A percentile compares a stretch with the other conserved stretches of the same genome.
Evolutionary conservation across 1,140 invertebrate genomes (phyloP).

Genomic region (Panulirus ornatus): DNA sequence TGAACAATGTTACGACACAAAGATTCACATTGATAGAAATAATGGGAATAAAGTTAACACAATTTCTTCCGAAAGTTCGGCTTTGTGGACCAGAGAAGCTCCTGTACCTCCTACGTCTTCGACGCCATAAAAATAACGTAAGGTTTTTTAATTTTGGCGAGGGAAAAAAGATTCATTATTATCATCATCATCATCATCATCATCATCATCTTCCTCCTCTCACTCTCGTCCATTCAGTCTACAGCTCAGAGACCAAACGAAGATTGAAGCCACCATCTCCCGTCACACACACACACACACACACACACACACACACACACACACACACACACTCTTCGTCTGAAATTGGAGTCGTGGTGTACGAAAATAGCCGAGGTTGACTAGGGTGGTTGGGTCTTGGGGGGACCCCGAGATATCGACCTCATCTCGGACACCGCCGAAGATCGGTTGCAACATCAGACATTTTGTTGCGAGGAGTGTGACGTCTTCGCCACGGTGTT

Average conservation of each 20-base stretch:
- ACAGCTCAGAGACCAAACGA: background rate
- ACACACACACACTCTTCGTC: background rate
- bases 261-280: background rate
- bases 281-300: background rate
- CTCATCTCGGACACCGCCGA: background rate
- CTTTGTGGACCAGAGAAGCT: conserved; percentile 1
- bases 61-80: conserved; percentile 1
- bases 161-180: background rate
- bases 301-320: background rate
- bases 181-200: background rate
- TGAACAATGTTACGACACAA: conserved; percentile 51
- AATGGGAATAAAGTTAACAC: conserved; percentile 12
- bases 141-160: background rate
- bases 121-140: background rate
- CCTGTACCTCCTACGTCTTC: background rate
- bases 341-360: background rate
- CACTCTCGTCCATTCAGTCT: background rate
- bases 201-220: background rate
- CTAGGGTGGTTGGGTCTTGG: background rate
- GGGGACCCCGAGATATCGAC: background rate
- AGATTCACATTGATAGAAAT: conserved; percentile 50
- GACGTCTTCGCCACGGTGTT: background rate
- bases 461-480: background rate
- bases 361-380: background rate
- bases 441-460: background rate